phyloP scores from a whole-genome alignment of 2,888 invertebrate species.

The Crematogaster levior region DNA sequence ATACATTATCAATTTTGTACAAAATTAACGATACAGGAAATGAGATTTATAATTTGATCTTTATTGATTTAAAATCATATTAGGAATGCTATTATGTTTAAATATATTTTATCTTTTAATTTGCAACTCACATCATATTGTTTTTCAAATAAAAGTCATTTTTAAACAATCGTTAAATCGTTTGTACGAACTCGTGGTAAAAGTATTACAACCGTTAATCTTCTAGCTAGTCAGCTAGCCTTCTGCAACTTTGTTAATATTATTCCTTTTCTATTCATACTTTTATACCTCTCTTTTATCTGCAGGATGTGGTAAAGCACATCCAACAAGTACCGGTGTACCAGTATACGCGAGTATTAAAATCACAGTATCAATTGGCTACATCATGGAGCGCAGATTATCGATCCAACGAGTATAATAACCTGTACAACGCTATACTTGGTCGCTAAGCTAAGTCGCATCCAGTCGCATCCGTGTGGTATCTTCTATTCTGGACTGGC shows the following conservation, averaged over 20 bases:
- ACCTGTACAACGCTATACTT: constrained; percentile 20
- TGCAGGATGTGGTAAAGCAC: neutral
- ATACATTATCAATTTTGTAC: neutral
- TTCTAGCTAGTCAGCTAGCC: neutral
- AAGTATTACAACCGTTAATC: constrained; percentile 10
- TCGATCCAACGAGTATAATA: neutral
- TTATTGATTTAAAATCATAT: neutral
- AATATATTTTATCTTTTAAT: neutral
- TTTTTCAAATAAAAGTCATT: neutral
- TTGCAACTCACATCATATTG: neutral
- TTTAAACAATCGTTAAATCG: neutral
- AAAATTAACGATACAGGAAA: neutral
- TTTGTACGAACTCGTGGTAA: neutral
- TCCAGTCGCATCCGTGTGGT: constrained; percentile 44
- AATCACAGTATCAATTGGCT: constrained; percentile 37
- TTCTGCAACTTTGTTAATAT: constrained; percentile 22
- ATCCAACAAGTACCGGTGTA: neutral
- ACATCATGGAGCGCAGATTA: constrained; percentile 34
- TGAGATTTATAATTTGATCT: neutral
- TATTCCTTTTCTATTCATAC: neutral
- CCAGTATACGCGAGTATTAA: constrained; percentile 19
- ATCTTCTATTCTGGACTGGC: constrained; percentile 23
- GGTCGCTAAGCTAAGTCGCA: constrained; percentile 26
- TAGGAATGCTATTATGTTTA: neutral
- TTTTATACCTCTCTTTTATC: constrained; percentile 2